Evolutionary conservation across 2,113 vertebrate genomes (phyloP).

Genomic region (Orcinus orca): DNA sequence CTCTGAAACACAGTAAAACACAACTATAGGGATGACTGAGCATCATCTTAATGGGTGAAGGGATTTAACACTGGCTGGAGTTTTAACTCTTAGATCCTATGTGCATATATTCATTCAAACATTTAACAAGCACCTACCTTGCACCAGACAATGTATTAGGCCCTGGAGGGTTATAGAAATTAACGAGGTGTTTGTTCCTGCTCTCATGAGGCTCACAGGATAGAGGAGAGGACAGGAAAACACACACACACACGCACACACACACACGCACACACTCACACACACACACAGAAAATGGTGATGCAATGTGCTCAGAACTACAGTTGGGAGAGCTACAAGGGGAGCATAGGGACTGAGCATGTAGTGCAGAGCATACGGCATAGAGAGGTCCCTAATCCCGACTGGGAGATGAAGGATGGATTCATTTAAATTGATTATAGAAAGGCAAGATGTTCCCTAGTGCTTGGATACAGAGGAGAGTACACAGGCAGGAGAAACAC

Average conservation of each 20-base stretch:
- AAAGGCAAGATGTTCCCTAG: not conserved
- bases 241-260: not conserved
- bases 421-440: too few relatives aligned
- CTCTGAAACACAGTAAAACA: not conserved
- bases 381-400: not conserved
- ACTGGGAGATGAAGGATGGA: not conserved
- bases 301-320: not conserved
- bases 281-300: not conserved
- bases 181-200: not conserved
- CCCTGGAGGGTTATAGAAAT: not conserved
- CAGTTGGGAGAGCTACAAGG: too few relatives aligned
- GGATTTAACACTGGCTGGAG: rapidly evolving
- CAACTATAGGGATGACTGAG: not conserved
- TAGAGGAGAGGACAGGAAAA: not conserved
- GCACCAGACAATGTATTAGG: not conserved
- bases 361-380: rapidly evolving
- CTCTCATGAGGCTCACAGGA: not conserved
- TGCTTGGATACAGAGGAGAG: too few relatives aligned
- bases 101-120: not conserved
- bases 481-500: not conserved
- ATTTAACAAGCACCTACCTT: not conserved
- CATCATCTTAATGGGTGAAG: not conserved
- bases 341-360: not conserved
- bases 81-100: not conserved
- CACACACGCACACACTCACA: not conserved